phyloP scores from a whole-genome alignment of 2,113 vertebrate species.

The Felis catus region F.catus_Fca126_mat1.0 CM031417.1:42029501-42030000 shows the following conservation, averaged over 20 bases:
- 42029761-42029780: not conserved
- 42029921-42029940: not conserved
- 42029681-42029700: not conserved
- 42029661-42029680: not conserved
- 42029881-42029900: not conserved
- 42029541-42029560: not conserved
- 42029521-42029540: not conserved
- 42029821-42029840: not conserved
- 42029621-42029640: not conserved
- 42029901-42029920: not conserved
- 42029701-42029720: not conserved
- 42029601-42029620: not conserved
- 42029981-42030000: not conserved
- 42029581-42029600: not conserved
- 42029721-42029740: not conserved
- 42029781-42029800: not conserved
- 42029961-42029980: not conserved
- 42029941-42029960: not conserved
- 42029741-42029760: not conserved
- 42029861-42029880: not conserved
- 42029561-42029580: not conserved
- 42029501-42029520: not conserved
- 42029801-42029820: not conserved
- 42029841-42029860: not conserved
- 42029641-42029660: not conserved